Evolutionary conservation across 1,140 invertebrate genomes (phyloP), one percentile per base, ranked within the genome.

Genomic region (Magallana gigas): DNA sequence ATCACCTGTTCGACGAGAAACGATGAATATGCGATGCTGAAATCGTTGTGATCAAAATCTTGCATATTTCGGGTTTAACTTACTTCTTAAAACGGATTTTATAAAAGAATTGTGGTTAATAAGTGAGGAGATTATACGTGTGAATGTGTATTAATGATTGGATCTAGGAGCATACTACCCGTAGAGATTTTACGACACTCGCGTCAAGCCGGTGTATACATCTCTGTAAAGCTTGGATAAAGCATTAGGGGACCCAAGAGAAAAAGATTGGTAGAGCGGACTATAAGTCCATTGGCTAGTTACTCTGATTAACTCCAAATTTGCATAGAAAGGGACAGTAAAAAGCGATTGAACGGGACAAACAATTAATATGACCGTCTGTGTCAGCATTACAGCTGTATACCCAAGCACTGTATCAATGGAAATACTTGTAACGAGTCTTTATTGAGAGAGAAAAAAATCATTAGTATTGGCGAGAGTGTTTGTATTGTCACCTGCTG

Each of bases 401-500:
- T 23, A 71, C 36, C 36, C 36, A 48, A 48, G 36, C 23, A 71
- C 23, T 29, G 18, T 71, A 71, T 71, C 68, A 71, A 71, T 71
- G 68, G 68, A 71, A 71, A 29, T 71, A 71, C 68, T 29, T 71
- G 18, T 71, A 71, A 71, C 68, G 23, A 71, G 18, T 71, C 18
- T 18, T 71, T 29, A 71, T 71, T 71, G 68, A 71, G 68, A 23
- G 23, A 23, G 8, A 23, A 11, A 68, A 71, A 71, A 71, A 71
- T 71, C 68, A 71, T 71, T 71, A 71, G 68, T 29, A 71, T 36
- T 71, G 68, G 68, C 18, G 23, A 71, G 36, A 18, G 68, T 71
- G 68, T 71, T 71, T 71, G 68, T 11, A 71, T 71, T 71, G 68
- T 71, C 68, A 71, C 68, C 68, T 71, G 68, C 68, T 71, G 68